Base-by-base conservation (phyloP, 2,113 vertebrate species). In the Dasyurus viverrinus region DNA sequence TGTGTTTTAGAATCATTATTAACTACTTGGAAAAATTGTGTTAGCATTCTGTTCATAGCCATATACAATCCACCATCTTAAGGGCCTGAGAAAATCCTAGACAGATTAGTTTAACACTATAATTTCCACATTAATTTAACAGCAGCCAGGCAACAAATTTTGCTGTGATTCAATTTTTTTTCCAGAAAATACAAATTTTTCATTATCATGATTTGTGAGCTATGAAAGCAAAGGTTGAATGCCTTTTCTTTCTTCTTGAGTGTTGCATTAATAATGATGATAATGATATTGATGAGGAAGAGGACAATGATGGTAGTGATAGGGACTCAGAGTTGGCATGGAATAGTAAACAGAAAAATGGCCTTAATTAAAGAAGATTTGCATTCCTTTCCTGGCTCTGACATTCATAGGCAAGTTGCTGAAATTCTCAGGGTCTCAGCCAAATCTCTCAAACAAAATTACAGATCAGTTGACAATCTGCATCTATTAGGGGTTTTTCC, bases 1-100 rank as follows among this genome's bases (percentile, higher is more conserved):
- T 90, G 93, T 93, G 46, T 91, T 84, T 96, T 52, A 91, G 91
- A 54, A 48, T 47, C 89, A 47, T 68, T 90, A 93, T 94, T 93
- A 91, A 90, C 89, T 60, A 42, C 60, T 68, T 6, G 2, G 27
- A 54, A 90, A 92, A 90, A 92, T 12, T 36, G 22, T 25, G 52
- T 46, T 27, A 2, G 9, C n/a, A 90, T 89, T 92, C 24, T 90
- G 30, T 55, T 89, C 24, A 16, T 0, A 19, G 23, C 27, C 36
- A 11, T 1, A 48, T 2, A 54, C 30, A 12, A 8, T 89, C n/a
- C 48, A 8, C 30, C 1, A 7, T 25, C 50, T 52, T 89, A 52
- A 48, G 25, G 46, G 23, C 27, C 89, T 92, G 7, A 14, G 53
- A 92, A 94, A 96, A 93, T 12, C 76, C 84, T 26, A 53, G 9